These are phyloP conservation scores for Pectinophora gossypiella DNA, from an alignment of 1,140 invertebrate species.

Conservation along the genomic window DNA sequence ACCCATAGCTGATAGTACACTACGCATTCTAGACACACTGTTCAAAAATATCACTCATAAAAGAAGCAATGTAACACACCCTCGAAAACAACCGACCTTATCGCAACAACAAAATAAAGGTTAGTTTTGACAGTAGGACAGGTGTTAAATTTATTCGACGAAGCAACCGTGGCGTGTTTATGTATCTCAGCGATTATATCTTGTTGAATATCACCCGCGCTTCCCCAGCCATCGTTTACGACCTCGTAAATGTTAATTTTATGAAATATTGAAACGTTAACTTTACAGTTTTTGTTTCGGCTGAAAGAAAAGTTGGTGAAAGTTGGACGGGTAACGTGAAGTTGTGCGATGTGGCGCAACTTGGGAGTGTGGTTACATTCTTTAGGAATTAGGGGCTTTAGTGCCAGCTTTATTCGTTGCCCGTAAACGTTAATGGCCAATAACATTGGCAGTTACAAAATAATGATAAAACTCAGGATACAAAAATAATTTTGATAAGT, in stretches of 20 bases:
- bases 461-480: no score
- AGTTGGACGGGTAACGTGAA: neutral
- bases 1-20: neutral
- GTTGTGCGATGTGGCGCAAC: no score
- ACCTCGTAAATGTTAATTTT: slow-evolving; percentile 36
- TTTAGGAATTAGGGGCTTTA: neutral
- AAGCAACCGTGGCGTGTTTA: slow-evolving; percentile 29
- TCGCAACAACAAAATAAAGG: slow-evolving; percentile 17
- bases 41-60: neutral
- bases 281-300: neutral
- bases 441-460: neutral
- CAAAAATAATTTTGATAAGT: no score
- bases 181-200: slow-evolving; percentile 26
- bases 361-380: neutral
- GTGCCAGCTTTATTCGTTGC: no score
- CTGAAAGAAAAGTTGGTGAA: neutral
- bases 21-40: neutral
- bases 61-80: slow-evolving; percentile 20
- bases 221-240: slow-evolving; percentile 20
- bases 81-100: neutral
- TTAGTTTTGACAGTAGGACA: slow-evolving; percentile 39
- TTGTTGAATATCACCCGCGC: slow-evolving; percentile 21
- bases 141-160: slow-evolving; percentile 44
- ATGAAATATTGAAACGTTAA: slow-evolving; percentile 10
- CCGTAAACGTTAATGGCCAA: neutral